Evolutionary conservation across 2,888 invertebrate species (phyloP).

Genomic region (Thalpophila matura): DNA sequence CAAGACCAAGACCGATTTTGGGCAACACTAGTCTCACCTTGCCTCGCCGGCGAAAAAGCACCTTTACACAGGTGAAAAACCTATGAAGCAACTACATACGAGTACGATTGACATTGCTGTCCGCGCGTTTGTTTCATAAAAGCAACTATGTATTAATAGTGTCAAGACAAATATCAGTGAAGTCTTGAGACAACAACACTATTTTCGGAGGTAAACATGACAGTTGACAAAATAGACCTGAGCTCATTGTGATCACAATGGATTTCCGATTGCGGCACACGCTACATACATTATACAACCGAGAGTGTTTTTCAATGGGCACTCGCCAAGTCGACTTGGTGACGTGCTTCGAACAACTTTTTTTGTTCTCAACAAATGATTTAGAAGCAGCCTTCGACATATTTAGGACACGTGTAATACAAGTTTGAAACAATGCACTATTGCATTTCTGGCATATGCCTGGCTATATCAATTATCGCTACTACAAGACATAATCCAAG

Average conservation of each 20-base stretch:
- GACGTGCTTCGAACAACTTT: constrained; percentile 40
- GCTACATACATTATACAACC: constrained; percentile 62
- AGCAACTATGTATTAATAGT: constrained; percentile 26
- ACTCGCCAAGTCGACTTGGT: constrained; percentile 60
- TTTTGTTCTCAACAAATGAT: constrained; percentile 35
- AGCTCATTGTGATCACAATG: constrained; percentile 62
- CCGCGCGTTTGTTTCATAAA: constrained; percentile 12
- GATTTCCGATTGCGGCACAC: constrained; percentile 64
- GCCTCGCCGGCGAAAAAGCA: too few species aligned
- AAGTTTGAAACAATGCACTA: constrained; percentile 17
- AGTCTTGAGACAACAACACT: constrained; percentile 38
- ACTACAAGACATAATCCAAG: background rate
- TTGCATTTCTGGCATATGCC: constrained; percentile 24
- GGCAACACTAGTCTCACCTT: too few species aligned
- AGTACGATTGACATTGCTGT: too few species aligned
- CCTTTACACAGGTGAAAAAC: too few species aligned
- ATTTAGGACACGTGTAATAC: constrained; percentile 6
- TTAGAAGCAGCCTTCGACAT: background rate
- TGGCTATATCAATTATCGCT: constrained; percentile 12
- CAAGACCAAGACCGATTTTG: too few species aligned
- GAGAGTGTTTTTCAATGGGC: constrained; percentile 63
- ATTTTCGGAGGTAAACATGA: constrained; percentile 53
- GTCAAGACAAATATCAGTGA: constrained; percentile 32
- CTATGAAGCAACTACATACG: too few species aligned
- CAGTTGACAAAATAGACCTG: constrained; percentile 59